phyloP scores from a whole-genome alignment of 2,888 invertebrate species.

The Xestia rhomboidea region DNA sequence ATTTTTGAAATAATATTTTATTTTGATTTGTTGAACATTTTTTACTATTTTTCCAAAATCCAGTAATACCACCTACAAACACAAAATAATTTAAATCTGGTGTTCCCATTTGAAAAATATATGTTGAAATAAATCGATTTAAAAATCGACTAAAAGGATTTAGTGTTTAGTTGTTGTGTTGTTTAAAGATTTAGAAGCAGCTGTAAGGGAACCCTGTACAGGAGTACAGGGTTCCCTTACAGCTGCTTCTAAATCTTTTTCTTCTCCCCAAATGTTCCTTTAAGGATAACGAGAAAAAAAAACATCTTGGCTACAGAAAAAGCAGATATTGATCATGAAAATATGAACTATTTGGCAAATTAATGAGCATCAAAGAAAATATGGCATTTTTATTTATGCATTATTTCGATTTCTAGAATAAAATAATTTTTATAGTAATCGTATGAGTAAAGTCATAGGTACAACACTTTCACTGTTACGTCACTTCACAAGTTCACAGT shows the following conservation, averaged over 20 bases:
- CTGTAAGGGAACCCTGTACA: too few relatives aligned
- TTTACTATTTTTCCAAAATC: slow-evolving; percentile 22
- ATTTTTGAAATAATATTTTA: slow-evolving; percentile 20
- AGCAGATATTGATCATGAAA: not conserved
- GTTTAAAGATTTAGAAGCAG: too few relatives aligned
- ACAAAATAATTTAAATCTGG: not conserved
- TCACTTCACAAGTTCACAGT: slow-evolving; percentile 61
- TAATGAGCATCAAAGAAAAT: not conserved
- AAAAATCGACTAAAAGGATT: slow-evolving; percentile 33
- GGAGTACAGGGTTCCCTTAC: too few relatives aligned
- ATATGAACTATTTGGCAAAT: not conserved
- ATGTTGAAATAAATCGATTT: not conserved
- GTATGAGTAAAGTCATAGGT: too few relatives aligned
- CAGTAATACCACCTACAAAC: slow-evolving; percentile 21
- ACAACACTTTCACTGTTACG: slow-evolving; percentile 69
- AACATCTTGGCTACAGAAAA: not conserved
- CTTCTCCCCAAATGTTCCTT: not conserved
- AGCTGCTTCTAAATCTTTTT: not conserved
- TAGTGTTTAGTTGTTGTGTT: too few relatives aligned
- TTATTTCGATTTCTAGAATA: too few relatives aligned
- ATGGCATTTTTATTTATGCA: not conserved
- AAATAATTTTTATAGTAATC: not conserved
- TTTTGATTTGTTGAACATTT: slow-evolving; percentile 47
- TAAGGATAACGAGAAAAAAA: not conserved
- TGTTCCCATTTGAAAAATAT: not conserved